Evolutionary conservation across 2,888 invertebrate genomes (phyloP), one percentile per base, ranked within the genome.

Genomic region (Trissolcus brochymenae): DNA sequence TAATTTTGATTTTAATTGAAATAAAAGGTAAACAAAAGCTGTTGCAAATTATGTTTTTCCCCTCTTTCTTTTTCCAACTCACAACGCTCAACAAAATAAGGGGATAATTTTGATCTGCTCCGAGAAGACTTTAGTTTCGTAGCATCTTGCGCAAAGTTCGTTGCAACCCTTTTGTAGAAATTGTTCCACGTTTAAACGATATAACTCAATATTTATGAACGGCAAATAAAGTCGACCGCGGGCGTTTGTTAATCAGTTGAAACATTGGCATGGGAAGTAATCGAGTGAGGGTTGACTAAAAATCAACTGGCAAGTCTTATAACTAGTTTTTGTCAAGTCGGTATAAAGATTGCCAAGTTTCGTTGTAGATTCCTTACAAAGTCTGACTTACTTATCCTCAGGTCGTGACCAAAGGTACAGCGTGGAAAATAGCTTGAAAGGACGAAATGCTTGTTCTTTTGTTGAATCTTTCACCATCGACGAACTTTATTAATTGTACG

Each of bases 401-500:
- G 79, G 79, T 74, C 59, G 70, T 78, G 70, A 70, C 74, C 78
- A 73, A 70, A 76, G 61, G 73, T 66, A 60, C 68, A 65, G 64
- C 53, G 25, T 65, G 61, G 68, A 73, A 75, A 72, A 75, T 72
- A 76, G 78, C 65, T 66, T 85, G 85, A 87, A 87, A 86, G 85
- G 86, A 81, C 85, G 82, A 85, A 87, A 87, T 86, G 67, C 67
- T 76, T 76, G 87, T 83, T 84, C 88, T 85, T 88, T 88, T 88
- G 88, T 88, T 83, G 84, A 82, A 70, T 79, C 82, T 81, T 81
- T 81, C 80, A 80, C 82, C 61, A 82, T 81, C 83, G 81, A 76
- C 81, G 82, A 88, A 88, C 87, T 88, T 88, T 87, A 87, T 88
- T 88, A 88, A 88, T 88, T 88, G 88, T 85, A 84, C 87, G 85